A percentile compares a stretch with the other conserved stretches of the same genome.
phyloP scores from a whole-genome alignment of 2,797 vertebrate species.

The Muscicapa striata region DNA sequence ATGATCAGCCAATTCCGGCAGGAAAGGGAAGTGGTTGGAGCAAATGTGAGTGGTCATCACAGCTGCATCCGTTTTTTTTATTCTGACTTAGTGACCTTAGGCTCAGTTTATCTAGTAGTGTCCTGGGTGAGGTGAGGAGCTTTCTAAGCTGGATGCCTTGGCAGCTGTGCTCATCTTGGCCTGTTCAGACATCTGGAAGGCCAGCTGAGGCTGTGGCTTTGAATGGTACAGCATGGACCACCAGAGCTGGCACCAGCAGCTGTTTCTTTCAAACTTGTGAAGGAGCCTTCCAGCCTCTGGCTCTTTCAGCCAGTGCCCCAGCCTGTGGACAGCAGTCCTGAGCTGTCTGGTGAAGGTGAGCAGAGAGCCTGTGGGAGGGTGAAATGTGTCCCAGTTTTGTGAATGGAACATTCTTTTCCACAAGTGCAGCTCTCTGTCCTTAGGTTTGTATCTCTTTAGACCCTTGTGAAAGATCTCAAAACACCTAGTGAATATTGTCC shows the following conservation, averaged over 20 bases:
- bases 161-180: not conserved
- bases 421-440: not conserved
- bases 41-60: not conserved
- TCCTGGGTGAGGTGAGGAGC: not conserved
- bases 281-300: not conserved
- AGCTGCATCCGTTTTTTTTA: conserved; percentile 32
- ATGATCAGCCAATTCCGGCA: not conserved
- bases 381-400: not conserved
- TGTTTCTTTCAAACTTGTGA: not conserved
- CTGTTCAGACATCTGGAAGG: not conserved
- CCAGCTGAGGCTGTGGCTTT: not conserved
- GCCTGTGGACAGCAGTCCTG: not conserved
- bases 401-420: not conserved
- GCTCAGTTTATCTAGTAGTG: not conserved
- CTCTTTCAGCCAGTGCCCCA: not conserved
- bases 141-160: not conserved
- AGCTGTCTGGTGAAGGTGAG: not conserved
- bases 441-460: not conserved
- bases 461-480: not conserved
- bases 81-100: not conserved
- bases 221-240: not conserved
- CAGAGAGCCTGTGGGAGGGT: not conserved
- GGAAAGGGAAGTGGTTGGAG: conserved; percentile 42
- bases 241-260: not conserved
- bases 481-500: not conserved